phyloP scores from a whole-genome alignment of 1,140 invertebrate genomes.

The Macrotrachela quadricornifera region DNA sequence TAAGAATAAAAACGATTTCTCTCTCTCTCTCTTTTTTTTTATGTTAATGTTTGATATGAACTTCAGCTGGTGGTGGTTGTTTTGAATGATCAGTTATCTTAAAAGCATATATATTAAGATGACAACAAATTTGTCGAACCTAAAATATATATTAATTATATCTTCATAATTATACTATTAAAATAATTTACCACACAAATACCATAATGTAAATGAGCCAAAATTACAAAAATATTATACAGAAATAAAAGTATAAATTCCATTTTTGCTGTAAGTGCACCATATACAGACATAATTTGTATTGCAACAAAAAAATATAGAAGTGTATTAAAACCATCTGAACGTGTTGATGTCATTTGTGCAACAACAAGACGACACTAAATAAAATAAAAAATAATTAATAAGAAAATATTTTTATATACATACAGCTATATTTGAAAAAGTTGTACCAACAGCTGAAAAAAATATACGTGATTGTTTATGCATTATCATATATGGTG shows the following conservation, averaged over 20 bases:
- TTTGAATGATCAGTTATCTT: too few species aligned
- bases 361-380: constrained; percentile 80
- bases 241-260: too few species aligned
- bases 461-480: constrained; percentile 58
- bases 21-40: too few species aligned
- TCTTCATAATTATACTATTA: neutral
- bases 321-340: constrained; percentile 19
- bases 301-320: too few species aligned
- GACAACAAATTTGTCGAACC: constrained; percentile 7
- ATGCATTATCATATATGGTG: constrained; percentile 43
- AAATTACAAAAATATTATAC: constrained; percentile 40
- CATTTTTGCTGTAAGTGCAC: too few species aligned
- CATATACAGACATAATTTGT: too few species aligned
- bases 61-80: too few species aligned
- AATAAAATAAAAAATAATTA: neutral
- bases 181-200: constrained; percentile 42
- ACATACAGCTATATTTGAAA: constrained; percentile 85
- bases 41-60: too few species aligned
- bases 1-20: too few species aligned
- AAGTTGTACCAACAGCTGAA: constrained; percentile 64
- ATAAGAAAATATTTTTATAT: neutral
- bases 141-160: neutral
- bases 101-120: neutral
- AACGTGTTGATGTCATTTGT: constrained; percentile 78
- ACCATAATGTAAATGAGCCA: constrained; percentile 72